These are phyloP conservation scores for Zaprionus ghesquierei DNA, from an alignment of 1,140 invertebrate species.

Conservation along the genomic window DNA sequence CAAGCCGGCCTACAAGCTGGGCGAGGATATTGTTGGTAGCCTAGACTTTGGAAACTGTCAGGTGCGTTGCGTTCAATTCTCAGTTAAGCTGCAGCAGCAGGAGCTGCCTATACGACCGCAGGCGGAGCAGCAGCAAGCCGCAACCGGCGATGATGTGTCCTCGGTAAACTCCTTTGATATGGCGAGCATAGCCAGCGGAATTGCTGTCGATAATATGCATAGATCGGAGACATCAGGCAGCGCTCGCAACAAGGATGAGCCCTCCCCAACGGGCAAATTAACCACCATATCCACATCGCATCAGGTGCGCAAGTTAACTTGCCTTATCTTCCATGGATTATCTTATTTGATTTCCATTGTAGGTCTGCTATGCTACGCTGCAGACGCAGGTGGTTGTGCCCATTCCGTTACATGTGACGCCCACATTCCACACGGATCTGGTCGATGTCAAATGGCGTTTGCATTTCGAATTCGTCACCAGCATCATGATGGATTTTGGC, in stretches of 20 bases:
- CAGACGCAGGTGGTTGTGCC: conserved; percentile 95
- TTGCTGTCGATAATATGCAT: conserved; percentile 71
- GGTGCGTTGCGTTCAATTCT: conserved; percentile 96
- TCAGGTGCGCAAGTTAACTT: conserved; percentile 83
- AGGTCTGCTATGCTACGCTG: conserved; percentile 92
- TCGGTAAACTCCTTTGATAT: conserved; percentile 82
- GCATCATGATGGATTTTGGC: conserved; percentile 84
- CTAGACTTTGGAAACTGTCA: conserved; percentile 96
- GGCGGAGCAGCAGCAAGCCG: conserved; percentile 11
- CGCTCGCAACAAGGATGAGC: conserved; percentile 61
- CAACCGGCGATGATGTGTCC: conserved; percentile 52
- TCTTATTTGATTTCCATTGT: conserved; percentile 68
- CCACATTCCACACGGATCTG: conserved; percentile 92
- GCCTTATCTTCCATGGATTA: not conserved
- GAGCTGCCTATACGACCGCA: conserved; percentile 84
- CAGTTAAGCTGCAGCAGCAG: conserved; percentile 93
- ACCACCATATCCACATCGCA: conserved; percentile 93
- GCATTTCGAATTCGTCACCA: conserved; percentile 98
- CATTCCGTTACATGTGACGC: conserved; percentile 96
- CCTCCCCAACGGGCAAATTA: conserved; percentile 84
- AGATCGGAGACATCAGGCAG: conserved; percentile 84
- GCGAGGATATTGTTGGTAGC: conserved; percentile 98
- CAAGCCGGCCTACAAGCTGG: conserved; percentile 96
- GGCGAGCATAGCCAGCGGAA: conserved; percentile 76
- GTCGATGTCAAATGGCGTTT: conserved; percentile 95